Base-by-base conservation (phyloP, 2,888 invertebrate species). In the Elmis aenea region DNA sequence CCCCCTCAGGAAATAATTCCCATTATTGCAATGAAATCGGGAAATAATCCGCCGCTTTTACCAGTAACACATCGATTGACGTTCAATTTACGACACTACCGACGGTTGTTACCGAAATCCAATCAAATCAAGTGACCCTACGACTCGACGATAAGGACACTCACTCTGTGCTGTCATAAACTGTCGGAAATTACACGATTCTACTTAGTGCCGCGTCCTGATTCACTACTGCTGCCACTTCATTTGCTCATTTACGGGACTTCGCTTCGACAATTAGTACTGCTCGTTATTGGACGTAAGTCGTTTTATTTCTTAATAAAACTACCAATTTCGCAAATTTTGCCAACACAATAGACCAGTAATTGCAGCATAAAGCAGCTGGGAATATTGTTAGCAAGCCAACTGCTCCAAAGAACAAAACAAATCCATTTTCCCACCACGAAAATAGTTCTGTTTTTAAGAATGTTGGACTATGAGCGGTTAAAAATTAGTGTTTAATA, bases 121-220 rank as follows among this genome's bases (percentile, higher is more conserved):
- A 62, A 62, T 64, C 62, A 60, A 61, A 62, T 61, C 58, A 58
- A 64, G 61, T 61, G 60, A 58, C 58, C 56, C 36, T 57, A 52
- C 51, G 53, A 46, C 52, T 46, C 36, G 38, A 43, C 53, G 45
- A 46, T 52, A 55, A 55, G 55, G 54, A 55, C 48, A 46, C 47
- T 52, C 50, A 54, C 51, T 46, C 52, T 51, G 38, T 42, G 47
- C 42, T 38, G 41, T 58, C 58, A 59, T 62, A 61, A 62, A 61
- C 55, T 52, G 55, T 52, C 61, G 62, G 61, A 64, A 63, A 62
- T 64, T 63, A 59, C 62, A 52, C 57, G 53, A 60, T 61, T 61
- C 55, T 57, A 57, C 54, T 58, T 55, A 51, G 52, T 50, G 54
- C 51, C 57, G 52, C 48, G 52, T 52, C 55, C 57, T 56, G 56